Percentiles rank a stretch among this genome's conserved stretches.
These are phyloP conservation scores for Takifugu rubripes DNA, from an alignment of 2,797 vertebrate genomes.

Conservation along the genomic window DNA sequence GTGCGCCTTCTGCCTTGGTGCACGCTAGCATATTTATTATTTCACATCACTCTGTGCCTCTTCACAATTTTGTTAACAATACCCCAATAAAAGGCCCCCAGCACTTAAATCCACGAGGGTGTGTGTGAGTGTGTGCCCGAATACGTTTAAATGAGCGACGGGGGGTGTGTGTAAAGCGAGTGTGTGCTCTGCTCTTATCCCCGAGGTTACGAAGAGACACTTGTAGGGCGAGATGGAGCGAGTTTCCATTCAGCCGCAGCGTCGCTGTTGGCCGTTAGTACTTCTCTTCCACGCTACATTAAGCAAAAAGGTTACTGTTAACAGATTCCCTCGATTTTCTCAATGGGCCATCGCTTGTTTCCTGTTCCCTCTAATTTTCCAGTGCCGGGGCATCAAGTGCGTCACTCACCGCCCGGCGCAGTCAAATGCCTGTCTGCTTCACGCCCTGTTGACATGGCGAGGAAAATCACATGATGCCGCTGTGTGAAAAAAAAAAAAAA, in stretches of 20 bases:
- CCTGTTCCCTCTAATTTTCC: conserved; percentile 77
- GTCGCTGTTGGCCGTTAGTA: conserved; percentile 70
- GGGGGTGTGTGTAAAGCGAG: conserved; percentile 34
- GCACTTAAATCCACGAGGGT: conserved; percentile 48
- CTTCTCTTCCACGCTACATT: conserved; percentile 76
- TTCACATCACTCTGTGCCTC: conserved; percentile 38
- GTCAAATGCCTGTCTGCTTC: conserved; percentile 41
- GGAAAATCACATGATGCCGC: conserved; percentile 52
- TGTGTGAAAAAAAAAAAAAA: conserved; percentile 19
- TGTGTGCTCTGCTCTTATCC: conserved; percentile 59
- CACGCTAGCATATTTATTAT: conserved; percentile 52
- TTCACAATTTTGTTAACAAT: conserved; percentile 66
- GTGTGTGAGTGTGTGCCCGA: conserved; percentile 37
- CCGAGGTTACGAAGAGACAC: conserved; percentile 67
- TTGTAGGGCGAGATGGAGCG: conserved; percentile 74
- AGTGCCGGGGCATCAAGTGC: conserved; percentile 66
- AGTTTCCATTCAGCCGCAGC: conserved; percentile 76
- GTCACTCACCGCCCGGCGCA: conserved; percentile 57
- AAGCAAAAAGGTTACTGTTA: conserved; percentile 81
- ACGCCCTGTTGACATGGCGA: conserved; percentile 62
- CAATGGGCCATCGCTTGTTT: conserved; percentile 71
- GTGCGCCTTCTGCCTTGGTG: conserved; percentile 45
- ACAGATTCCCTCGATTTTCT: conserved; percentile 76
- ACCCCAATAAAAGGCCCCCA: conserved; percentile 63
- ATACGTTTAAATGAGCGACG: conserved; percentile 49